These are phyloP conservation scores for Epirrhoe alternata DNA, from an alignment of 2,888 invertebrate species.

Conservation along the genomic window DNA sequence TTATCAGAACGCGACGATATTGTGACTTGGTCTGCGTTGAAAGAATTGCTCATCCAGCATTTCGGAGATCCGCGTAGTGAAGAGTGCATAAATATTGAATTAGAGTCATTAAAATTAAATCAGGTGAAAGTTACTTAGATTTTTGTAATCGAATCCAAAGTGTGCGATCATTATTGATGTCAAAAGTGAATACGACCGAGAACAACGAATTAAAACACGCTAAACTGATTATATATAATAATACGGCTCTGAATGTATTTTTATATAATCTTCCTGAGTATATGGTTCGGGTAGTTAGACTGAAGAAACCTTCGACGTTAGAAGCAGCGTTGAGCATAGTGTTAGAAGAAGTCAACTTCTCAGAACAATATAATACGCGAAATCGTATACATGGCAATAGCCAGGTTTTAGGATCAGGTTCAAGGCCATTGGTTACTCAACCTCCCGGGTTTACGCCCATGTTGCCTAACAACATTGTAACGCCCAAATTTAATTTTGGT, in stretches of 20 bases:
- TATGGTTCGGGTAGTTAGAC: neutral
- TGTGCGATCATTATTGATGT: conserved; percentile 6
- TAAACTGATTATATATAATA: conserved; percentile 34
- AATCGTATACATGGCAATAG: neutral
- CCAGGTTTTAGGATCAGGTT: neutral
- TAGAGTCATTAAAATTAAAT: conserved; percentile 29
- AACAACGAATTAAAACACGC: conserved; percentile 6
- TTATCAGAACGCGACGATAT: conserved; percentile 32
- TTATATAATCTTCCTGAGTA: conserved; percentile 4
- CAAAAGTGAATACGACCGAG: neutral
- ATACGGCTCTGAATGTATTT: conserved; percentile 35
- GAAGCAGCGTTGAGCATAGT: neutral
- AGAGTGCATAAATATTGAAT: conserved; percentile 31
- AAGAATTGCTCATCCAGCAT: conserved; percentile 21
- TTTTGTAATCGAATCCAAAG: conserved; percentile 35
- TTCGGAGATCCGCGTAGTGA: conserved; percentile 38
- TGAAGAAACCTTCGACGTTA: neutral
- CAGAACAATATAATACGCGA: neutral
- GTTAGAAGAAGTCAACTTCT: neutral
- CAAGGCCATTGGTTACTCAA: neutral
- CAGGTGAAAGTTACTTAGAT: conserved; percentile 28
- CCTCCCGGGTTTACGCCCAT: neutral
- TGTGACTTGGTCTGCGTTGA: conserved; percentile 21
- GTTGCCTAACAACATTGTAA: neutral
- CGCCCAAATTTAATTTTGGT: neutral